A percentile compares a stretch with the other conserved stretches of the same genome.
Conservation (phyloP, 2,113 vertebrate species). For the Peromyscus leucopus region DNA sequence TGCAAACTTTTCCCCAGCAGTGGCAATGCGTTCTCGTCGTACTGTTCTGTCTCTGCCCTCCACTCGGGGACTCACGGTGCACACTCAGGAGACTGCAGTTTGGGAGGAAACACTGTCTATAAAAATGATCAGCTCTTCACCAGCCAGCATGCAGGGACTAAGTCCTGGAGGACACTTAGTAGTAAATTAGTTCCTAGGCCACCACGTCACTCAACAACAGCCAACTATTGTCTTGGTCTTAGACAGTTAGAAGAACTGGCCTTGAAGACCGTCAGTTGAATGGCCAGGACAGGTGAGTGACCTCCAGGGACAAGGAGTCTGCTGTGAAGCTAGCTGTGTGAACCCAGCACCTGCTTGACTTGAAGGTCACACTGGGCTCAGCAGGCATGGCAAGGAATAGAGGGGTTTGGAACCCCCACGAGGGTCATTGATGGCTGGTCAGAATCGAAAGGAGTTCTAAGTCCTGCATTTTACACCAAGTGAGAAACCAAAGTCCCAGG, state of each 20-base stretch:
- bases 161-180: not conserved
- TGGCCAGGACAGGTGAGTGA: not conserved
- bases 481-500: not conserved
- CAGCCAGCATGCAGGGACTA: not conserved
- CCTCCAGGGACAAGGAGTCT: not conserved
- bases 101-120: not conserved
- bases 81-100: not conserved
- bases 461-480: not conserved
- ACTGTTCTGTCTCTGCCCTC: not conserved
- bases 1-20: fast-evolving
- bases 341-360: not conserved
- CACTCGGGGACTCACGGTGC: not conserved
- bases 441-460: not conserved
- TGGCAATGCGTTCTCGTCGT: fast-evolving
- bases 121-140: not conserved
- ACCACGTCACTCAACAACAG: not conserved
- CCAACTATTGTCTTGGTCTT: not conserved
- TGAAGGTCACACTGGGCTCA: not conserved
- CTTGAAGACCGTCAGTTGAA: not conserved
- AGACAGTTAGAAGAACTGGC: not conserved
- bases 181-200: not conserved
- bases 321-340: not conserved
- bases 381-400: not conserved
- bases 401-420: not conserved
- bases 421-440: not conserved